phyloP scores from a whole-genome alignment of 2,113 vertebrate species.

The Gobio gobio region DNA sequence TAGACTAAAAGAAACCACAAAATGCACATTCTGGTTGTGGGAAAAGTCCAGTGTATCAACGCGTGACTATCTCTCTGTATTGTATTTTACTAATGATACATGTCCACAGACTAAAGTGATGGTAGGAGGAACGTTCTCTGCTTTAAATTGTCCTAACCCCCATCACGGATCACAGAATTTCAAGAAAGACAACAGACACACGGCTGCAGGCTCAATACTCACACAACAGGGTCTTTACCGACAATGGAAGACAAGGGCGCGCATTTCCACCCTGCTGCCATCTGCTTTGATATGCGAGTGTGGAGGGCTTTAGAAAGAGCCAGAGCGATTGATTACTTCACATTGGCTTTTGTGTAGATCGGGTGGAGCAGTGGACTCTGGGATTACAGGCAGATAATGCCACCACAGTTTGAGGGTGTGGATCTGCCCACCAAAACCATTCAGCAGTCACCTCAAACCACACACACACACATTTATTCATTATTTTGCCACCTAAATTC shows the following conservation, averaged over 20 bases:
- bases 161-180: slow-evolving; percentile 28
- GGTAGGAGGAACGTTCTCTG: not conserved
- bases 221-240: slow-evolving; percentile 22
- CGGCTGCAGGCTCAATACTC: slow-evolving; percentile 20
- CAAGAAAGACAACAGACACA: slow-evolving; percentile 41
- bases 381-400: slow-evolving; percentile 26
- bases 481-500: not conserved
- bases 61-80: slow-evolving; percentile 1
- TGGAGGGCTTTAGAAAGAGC: not conserved
- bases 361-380: slow-evolving; percentile 37
- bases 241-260: slow-evolving; percentile 19
- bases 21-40: not conserved
- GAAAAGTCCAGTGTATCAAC: not conserved
- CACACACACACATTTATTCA: not conserved
- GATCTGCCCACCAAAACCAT: slow-evolving; percentile 27
- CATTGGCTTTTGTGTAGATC: slow-evolving; percentile 28
- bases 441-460: slow-evolving; percentile 1
- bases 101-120: not conserved
- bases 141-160: not conserved
- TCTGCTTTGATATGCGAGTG: slow-evolving; percentile 32
- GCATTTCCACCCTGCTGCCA: slow-evolving; percentile 6
- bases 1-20: not conserved
- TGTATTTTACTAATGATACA: slow-evolving; percentile 17
- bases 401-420: slow-evolving; percentile 8
- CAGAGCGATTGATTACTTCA: slow-evolving; percentile 35